Evolutionary conservation across 2,113 vertebrate genomes (phyloP), one percentile per base, ranked within the genome.

Genomic region (Dromiciops gliroides): DNA sequence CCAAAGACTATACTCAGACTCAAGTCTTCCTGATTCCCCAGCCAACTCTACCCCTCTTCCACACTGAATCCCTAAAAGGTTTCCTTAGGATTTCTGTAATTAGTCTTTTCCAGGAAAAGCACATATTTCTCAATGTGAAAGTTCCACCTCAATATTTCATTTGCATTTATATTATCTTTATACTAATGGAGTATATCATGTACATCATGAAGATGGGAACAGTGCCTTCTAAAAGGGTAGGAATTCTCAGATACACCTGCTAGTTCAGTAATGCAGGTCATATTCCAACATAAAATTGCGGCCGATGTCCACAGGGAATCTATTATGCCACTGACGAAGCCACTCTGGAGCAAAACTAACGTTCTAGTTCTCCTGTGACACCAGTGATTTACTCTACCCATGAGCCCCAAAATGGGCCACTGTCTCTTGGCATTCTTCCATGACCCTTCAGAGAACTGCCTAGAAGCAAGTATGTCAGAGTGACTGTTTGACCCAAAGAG

Each of bases 141-240:
- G 52, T 50, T 91, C 90, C 37, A 94, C 93, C 60, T 7, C 16
- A 90, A 51, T 89, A 60, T 89, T 50, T 88, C 48, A 48, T 93
- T 26, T 90, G n/a, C 53, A 48, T 28, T 7, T n/a, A 90, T 6
- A 50, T 3, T 31, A 37, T 7, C 12, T 4, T 75, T 22, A 75
- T 75, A 83, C n/a, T 23, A 83, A 83, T 23, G n/a, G 67, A 83
- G 7, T 83, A 83, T 44, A 23, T 44, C 67, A 56, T 44, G 24
- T 16, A 11, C 19, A 92, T 28, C 56, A 16, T 11, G 37, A 51
- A 56, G 7, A 31, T 28, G 49, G 56, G 31, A 48, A 88, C 51
- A 50, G n/a, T 16, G 47, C n/a, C 47, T 96, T 89, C 89, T 50
- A 48, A 90, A 92, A 93, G 56, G 51, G 37, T 4, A 91, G 89